Evolutionary conservation across 1,140 invertebrate genomes (phyloP).

Genomic region (Paracyclopina nana): DNA sequence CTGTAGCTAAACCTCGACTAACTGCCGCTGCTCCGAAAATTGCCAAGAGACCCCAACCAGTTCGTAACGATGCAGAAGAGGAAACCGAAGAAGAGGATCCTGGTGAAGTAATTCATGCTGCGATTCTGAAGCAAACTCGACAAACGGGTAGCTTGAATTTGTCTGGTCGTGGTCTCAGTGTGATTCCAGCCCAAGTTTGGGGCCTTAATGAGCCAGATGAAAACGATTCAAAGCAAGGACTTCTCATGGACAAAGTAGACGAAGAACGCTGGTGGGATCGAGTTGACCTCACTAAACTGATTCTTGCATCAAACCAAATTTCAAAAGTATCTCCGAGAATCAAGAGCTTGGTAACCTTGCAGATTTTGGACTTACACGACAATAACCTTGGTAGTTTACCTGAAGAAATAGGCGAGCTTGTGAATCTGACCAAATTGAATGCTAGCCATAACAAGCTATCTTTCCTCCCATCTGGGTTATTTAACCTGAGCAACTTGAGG

Average conservation of each 20-base stretch:
- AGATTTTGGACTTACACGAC: slow-evolving; percentile 50
- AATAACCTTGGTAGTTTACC: slow-evolving; percentile 51
- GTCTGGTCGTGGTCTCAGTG: slow-evolving; percentile 40
- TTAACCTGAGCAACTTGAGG: slow-evolving; percentile 41
- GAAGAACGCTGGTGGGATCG: slow-evolving; percentile 66
- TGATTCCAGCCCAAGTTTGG: slow-evolving; percentile 62
- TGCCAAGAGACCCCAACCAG: too few relatives aligned
- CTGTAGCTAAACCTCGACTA: too few relatives aligned
- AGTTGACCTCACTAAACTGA: slow-evolving; percentile 48
- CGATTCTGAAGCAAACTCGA: slow-evolving; percentile 50
- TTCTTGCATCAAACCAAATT: slow-evolving; percentile 56
- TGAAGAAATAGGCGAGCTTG: slow-evolving; percentile 49
- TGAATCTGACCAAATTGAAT: slow-evolving; percentile 49
- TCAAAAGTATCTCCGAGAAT: slow-evolving; percentile 43
- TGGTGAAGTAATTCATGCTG: too few relatives aligned
- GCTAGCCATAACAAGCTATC: slow-evolving; percentile 53
- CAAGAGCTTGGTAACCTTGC: slow-evolving; percentile 42
- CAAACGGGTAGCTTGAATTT: slow-evolving; percentile 56
- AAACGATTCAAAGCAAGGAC: slow-evolving; percentile 33
- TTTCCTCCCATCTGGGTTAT: slow-evolving; percentile 39
- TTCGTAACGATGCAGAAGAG: too few relatives aligned
- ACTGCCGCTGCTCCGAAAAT: too few relatives aligned
- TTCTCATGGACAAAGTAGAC: slow-evolving; percentile 40
- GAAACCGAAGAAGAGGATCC: too few relatives aligned
- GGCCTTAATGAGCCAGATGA: slow-evolving; percentile 49